Conservation (phyloP, 1,140 invertebrate species). For the Bombyx mandarina region DNA sequence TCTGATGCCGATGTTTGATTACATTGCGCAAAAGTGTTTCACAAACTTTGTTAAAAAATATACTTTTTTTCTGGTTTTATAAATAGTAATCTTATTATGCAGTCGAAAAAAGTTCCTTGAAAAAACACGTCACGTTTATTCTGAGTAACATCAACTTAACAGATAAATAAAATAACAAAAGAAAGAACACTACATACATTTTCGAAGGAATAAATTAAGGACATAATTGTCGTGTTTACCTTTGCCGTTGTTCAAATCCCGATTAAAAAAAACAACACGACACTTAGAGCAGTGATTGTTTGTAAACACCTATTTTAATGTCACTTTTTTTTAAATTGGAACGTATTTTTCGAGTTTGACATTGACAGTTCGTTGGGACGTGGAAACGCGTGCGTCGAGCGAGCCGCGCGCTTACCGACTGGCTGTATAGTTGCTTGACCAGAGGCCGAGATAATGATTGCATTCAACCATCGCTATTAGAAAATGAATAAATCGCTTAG, state of each 20-base stretch:
- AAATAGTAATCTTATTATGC: too few species aligned
- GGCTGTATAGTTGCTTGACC: slow-evolving; percentile 12
- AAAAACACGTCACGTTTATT: too few species aligned
- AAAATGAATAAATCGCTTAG: slow-evolving; percentile 30
- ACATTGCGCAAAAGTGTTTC: too few species aligned
- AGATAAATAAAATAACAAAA: slow-evolving; percentile 9
- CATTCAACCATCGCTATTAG: slow-evolving; percentile 24
- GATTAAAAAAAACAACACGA: slow-evolving; percentile 27
- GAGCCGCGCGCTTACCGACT: slow-evolving; percentile 23
- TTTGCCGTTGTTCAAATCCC: slow-evolving; percentile 32
- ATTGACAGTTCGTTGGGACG: slow-evolving; percentile 15
- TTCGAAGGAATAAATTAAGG: slow-evolving; percentile 29
- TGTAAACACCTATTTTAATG: slow-evolving; percentile 28
- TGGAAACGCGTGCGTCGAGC: slow-evolving; percentile 17
- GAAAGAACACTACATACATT: slow-evolving; percentile 5
- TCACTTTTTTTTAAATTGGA: slow-evolving; percentile 27
- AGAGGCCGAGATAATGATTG: slow-evolving; percentile 20
- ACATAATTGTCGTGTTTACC: slow-evolving; percentile 33
- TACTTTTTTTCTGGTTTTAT: too few species aligned
- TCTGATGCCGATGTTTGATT: too few species aligned
- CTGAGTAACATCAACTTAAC: slow-evolving; percentile 8
- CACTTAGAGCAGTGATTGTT: slow-evolving; percentile 26
- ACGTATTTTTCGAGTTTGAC: slow-evolving; percentile 18
- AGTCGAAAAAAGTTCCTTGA: too few species aligned
- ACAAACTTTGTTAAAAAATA: too few species aligned